phyloP scores from a whole-genome alignment of 2,888 invertebrate species.

The Aproaerema taeniolella region DNA sequence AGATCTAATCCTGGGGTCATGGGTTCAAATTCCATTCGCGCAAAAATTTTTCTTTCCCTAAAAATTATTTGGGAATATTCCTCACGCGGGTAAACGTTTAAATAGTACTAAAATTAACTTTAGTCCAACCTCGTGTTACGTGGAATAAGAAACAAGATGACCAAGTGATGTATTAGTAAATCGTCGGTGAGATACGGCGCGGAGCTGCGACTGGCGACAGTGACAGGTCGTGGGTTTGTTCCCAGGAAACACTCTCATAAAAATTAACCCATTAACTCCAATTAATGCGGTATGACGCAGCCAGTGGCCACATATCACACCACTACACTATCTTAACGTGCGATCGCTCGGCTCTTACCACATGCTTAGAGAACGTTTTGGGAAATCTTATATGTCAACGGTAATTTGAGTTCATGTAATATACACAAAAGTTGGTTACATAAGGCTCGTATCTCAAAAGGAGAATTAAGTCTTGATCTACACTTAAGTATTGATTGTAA shows the following conservation, averaged over 20 bases:
- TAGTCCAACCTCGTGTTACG: neutral
- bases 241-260: slow-evolving; percentile 38
- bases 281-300: slow-evolving; percentile 31
- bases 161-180: slow-evolving; percentile 12
- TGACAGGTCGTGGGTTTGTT: slow-evolving; percentile 17
- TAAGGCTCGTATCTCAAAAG: neutral
- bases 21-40: neutral
- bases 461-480: too few relatives aligned
- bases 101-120: too few relatives aligned
- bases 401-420: neutral
- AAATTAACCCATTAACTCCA: slow-evolving; percentile 65
- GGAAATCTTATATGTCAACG: neutral
- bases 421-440: neutral
- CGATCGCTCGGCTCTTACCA: too few relatives aligned
- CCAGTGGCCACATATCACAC: slow-evolving; percentile 10
- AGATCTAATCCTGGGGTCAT: neutral
- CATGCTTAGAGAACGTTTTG: too few relatives aligned
- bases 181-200: neutral
- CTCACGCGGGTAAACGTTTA: too few relatives aligned
- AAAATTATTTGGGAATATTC: neutral
- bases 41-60: neutral
- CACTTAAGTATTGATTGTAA: too few relatives aligned
- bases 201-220: neutral
- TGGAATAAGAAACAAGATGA: neutral
- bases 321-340: too few relatives aligned